Evolutionary conservation across 1,140 invertebrate species (phyloP), one percentile per base, ranked within the genome.

Genomic region (Eueides isabella): DNA sequence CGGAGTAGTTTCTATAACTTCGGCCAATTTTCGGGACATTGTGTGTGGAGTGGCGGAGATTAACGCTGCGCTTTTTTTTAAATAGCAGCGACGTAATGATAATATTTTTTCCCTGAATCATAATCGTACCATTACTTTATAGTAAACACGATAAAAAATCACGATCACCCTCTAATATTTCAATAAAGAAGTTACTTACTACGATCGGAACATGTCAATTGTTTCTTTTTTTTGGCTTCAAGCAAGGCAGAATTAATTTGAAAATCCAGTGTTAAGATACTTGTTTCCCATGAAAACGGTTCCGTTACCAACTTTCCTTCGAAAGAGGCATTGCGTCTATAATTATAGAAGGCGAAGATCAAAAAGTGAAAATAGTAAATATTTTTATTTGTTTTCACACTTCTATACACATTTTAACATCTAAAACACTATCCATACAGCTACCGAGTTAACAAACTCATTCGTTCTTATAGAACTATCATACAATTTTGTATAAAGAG

Each of bases 401-500:
- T n/a, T n/a, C n/a, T n/a, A n/a, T n/a, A n/a, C n/a, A n/a, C n/a
- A n/a, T n/a, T n/a, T n/a, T n/a, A n/a, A n/a, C n/a, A n/a, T n/a
- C n/a, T n/a, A n/a, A n/a, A n/a, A n/a, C n/a, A n/a, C n/a, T n/a
- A n/a, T n/a, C n/a, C n/a, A n/a, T n/a, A 55, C 7, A 23, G 9
- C 0, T 23, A 23, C 12, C 7, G 19, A n/a, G 44, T 55, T 55
- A 55, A 55, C 23, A 26, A 55, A 55, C 44, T 12, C 44, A 12
- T 55, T 26, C 19, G 7, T 11, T 19, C 48, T 55, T 11, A 3
- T 12, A 55, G 19, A 12, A 55, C 23, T 19, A 55, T 55, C 9
- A 23, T 30, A 31, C 29, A 16, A 63, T 29, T 63, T 63, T 12
- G 61, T 63, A 29, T 31, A 63, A 63, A 63, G 61, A 63, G 61